Percentiles rank a stretch among this genome's conserved stretches.
phyloP scores from a whole-genome alignment of 1,140 invertebrate species.

The Leptinotarsa defecta region DNA sequence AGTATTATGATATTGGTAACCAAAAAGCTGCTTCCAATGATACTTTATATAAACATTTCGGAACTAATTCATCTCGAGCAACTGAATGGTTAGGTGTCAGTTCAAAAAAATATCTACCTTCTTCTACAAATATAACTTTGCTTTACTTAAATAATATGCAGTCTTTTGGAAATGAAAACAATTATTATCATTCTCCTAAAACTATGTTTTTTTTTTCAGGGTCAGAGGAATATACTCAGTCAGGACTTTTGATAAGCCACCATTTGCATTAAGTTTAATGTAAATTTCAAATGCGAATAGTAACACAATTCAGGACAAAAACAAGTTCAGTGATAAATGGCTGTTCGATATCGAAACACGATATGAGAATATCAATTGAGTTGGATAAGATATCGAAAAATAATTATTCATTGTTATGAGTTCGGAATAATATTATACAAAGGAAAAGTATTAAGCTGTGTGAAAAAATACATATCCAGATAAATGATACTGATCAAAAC shows the following conservation, averaged over 20 bases:
- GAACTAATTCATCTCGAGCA: too few species aligned
- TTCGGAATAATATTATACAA: too few species aligned
- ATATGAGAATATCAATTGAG: background rate
- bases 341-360: background rate
- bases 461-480: too few species aligned
- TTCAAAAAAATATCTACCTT: too few species aligned
- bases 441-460: too few species aligned
- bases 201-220: slow-evolving; percentile 38
- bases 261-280: slow-evolving; percentile 38
- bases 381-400: slow-evolving; percentile 6
- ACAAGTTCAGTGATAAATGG: background rate
- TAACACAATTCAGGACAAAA: background rate
- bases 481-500: too few species aligned
- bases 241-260: slow-evolving; percentile 40
- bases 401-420: background rate
- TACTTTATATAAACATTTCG: too few species aligned
- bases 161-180: background rate
- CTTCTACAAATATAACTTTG: too few species aligned
- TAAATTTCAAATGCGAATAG: slow-evolving; percentile 4
- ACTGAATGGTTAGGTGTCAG: too few species aligned
- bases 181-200: slow-evolving; percentile 8
- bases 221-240: slow-evolving; percentile 46
- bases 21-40: too few species aligned
- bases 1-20: slow-evolving; percentile 15
- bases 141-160: background rate